Evolutionary conservation across 2,888 invertebrate genomes (phyloP), one percentile per base, ranked within the genome.

Genomic region (Melieria picta): DNA sequence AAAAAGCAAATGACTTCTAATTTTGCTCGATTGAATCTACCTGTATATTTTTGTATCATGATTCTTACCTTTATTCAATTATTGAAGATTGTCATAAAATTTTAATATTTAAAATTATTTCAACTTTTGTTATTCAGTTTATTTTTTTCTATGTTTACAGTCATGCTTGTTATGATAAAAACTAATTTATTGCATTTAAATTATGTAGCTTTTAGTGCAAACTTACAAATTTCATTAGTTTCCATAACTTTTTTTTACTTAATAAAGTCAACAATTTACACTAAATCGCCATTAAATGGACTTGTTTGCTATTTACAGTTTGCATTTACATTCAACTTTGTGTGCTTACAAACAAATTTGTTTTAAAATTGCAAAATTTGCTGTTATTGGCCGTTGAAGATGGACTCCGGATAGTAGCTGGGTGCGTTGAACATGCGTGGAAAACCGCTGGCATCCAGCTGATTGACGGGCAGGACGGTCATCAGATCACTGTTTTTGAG

Each of bases 351-450:
- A 7, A 42, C 4, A 7, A 48, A 43, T 16, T n/a, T 5, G 45
- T 5, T 13, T 62, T 69, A 62, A 47, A 69, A 62, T 48, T 69
- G 69, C 43, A 62, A 56, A 7, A 62, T 52, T 62, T 62, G 48
- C 50, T 73, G 75, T 73, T 79, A 86, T 81, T 86, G 85, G 43
- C 85, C 83, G 78, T 85, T 86, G 76, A 86, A 86, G 76, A 86
- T 85, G 10, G 85, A 83, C 76, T 86, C 86, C 50, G 86, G 85
- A 81, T 86, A 86, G 77, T 86, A 86, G 73, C 85, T 85, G 42
- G 86, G 83, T 30, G 86, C 83, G 76, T 86, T 86, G 75, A 86
- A 86, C 85, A 86, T 86, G 75, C 86, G 82, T 74, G 86, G 85
- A 74, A 86, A 86, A 60, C 83, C 84, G 73, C 81, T 82, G 4